Base-by-base conservation (phyloP, 2,113 vertebrate species). In the Catharus bicknelli region DNA sequence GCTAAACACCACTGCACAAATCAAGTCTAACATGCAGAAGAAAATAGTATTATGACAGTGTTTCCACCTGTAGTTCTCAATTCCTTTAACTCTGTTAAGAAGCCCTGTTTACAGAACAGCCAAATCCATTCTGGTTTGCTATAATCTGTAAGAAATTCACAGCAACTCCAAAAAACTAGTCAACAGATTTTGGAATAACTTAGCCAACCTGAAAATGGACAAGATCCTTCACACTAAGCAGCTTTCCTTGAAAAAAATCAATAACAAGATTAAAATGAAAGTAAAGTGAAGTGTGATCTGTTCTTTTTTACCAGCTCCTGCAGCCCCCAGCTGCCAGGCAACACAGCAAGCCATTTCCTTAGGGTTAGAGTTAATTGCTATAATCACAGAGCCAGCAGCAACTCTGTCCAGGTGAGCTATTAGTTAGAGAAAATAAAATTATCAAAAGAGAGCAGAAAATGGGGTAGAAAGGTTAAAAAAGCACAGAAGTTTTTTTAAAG, bases 391-490 rank as follows among this genome's bases (percentile, higher is more conserved):
- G 94, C 92, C 89, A 61, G 85, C 53, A 21, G 96, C 96, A 96
- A 86, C 86, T 80, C 83, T 75, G 88, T 92, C 96, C 96, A 96
- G 97, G 96, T 95, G 86, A 96, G 84, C 89, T 96, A 95, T 96
- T 97, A 96, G 91, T 73, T 61, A 75, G 74, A 67, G 79, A 79
- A 94, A 93, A 97, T 58, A 63, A 90, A 95, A 57, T 66, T 58
- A 69, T 70, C 75, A 94, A 94, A 92, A 93, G 30, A 29, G 36
- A 73, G 19, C 21, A 62, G 66, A 89, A 93, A 85, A 73, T 7
- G 7, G 8, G 22, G 43, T 34, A 78, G 76, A 81, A 62, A 94
- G 89, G 75, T 96, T 96, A 97, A 91, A 96, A 91, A 64, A 94
- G 62, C 83, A 96, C 4, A 58, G 5, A 93, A 90, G 66, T 78